A percentile compares a stretch with the other conserved stretches of the same genome.
phyloP scores from a whole-genome alignment of 2,888 invertebrate genomes.

The Heliothis peltigera region DNA sequence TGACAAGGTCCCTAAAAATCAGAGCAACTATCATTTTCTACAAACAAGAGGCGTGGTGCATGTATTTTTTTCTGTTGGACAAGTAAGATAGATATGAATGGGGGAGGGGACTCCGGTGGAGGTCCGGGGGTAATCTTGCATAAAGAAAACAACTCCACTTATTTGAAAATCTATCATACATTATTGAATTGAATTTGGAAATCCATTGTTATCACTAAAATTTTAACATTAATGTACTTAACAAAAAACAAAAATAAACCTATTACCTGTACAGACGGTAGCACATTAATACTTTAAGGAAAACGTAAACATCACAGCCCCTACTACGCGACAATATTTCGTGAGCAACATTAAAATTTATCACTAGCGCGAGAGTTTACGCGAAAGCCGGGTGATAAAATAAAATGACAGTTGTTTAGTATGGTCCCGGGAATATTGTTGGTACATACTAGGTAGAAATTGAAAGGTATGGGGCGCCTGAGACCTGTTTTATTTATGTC shows the following conservation, averaged over 20 bases:
- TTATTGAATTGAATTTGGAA: no score
- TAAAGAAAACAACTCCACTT: no score
- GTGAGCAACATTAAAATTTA: constrained; percentile 87
- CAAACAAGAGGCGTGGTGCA: no score
- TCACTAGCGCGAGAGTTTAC: constrained; percentile 85
- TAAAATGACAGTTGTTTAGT: constrained; percentile 90
- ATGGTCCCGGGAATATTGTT: constrained; percentile 84
- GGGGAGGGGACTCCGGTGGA: no score
- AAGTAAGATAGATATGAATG: no score
- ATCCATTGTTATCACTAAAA: no score
- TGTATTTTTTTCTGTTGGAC: no score
- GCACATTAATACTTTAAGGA: constrained; percentile 43
- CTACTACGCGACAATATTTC: constrained; percentile 84
- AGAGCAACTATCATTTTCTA: no score
- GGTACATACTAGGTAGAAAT: constrained; percentile 83
- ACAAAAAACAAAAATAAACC: constrained; percentile 44
- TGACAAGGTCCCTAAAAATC: no score
- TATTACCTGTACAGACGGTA: constrained; percentile 33
- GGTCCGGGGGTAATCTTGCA: no score
- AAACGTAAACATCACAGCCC: constrained; percentile 47
- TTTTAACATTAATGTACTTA: background rate
- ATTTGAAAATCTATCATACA: no score
- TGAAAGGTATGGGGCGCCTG: constrained; percentile 88
- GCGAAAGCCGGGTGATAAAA: constrained; percentile 88
- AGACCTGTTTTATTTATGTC: constrained; percentile 87